Evolutionary conservation across 2,113 vertebrate genomes (phyloP), one percentile per base, ranked within the genome.

Genomic region (Cebus imitator): DNA sequence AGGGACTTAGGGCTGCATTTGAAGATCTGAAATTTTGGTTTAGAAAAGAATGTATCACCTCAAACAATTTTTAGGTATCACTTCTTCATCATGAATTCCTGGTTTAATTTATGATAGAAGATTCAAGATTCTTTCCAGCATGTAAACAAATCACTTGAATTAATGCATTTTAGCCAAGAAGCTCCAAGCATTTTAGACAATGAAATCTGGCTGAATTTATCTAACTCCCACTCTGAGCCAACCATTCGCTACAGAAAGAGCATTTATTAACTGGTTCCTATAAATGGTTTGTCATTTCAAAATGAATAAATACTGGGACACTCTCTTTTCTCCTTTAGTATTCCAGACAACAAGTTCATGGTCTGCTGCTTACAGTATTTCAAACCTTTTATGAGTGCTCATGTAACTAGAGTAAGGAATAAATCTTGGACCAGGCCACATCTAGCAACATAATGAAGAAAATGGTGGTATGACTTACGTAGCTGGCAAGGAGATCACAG

Each of bases 71-170:
- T 96, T 70, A 73, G 52, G 55, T 72, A 48, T 87, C 8, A 78
- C 58, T 79, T 94, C 35, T 68, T 94, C 75, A 21, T 55, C 79
- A 89, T 76, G 58, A 97, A 75, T 80, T 96, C 80, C 13, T 72
- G 61, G 66, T 81, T 97, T 97, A 94, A 91, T 87, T 95, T 95
- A 94, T 83, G 55, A 90, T 37, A 52, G 0, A 93, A 84, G 43
- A 89, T 58, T 93, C 90, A 85, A 87, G 84, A 14, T 21, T 96
- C 75, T 94, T 87, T 79, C 27, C 1, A 52, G n/a, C 50, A 92
- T 27, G 85, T 57, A 92, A 94, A 90, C 21, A 64, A 78, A 84
- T 92, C 72, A 76, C 68, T 90, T 90, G 84, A 93, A 97, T 96
- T 78, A 91, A 70, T 70, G 57, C 14, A 32, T 91, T 91, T 83